phyloP scores from a whole-genome alignment of 2,113 vertebrate genomes.

The Zosterops lateralis region DNA sequence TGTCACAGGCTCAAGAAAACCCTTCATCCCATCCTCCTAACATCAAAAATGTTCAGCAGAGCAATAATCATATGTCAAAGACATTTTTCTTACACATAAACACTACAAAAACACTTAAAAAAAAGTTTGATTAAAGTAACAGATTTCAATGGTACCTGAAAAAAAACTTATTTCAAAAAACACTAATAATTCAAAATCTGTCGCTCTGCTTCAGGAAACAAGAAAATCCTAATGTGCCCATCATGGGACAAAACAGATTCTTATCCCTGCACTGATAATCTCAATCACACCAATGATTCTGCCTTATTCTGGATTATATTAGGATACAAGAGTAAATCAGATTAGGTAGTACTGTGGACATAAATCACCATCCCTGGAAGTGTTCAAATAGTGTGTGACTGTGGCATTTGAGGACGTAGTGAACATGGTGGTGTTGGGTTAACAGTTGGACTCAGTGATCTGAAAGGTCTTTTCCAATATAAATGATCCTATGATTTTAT shows the following conservation, averaged over 20 bases:
- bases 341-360: neutral
- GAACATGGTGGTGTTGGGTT: rapidly evolving
- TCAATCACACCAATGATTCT: neutral
- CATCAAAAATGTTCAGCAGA: neutral
- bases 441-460: neutral
- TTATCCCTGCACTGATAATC: neutral
- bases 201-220: neutral
- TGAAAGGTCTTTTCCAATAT: neutral
- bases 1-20: neutral
- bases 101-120: neutral
- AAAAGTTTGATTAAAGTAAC: neutral
- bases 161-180: neutral
- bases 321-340: neutral
- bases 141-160: neutral
- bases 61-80: neutral
- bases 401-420: neutral
- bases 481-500: neutral
- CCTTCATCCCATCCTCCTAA: neutral
- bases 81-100: neutral
- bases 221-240: neutral
- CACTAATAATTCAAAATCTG: neutral
- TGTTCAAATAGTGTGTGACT: neutral
- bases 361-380: neutral
- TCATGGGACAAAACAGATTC: neutral
- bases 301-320: neutral